A percentile compares a stretch with the other conserved stretches of the same genome.
phyloP scores from a whole-genome alignment of 2,113 vertebrate genomes.

The Bufo gargarizans region DNA sequence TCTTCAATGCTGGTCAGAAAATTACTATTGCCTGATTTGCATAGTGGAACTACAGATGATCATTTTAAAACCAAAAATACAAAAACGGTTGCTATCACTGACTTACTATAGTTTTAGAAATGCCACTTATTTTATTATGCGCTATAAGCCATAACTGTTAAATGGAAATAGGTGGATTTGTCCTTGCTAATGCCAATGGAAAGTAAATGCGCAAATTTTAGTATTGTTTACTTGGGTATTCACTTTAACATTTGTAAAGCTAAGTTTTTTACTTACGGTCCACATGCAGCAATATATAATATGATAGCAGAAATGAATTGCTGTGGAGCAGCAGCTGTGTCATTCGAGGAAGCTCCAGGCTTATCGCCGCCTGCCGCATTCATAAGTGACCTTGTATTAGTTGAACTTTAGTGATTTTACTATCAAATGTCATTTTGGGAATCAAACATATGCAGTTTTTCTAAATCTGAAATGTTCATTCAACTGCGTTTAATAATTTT shows the following conservation, averaged over 20 bases:
- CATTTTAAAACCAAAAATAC: neutral
- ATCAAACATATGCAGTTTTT: neutral
- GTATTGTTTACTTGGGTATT: neutral
- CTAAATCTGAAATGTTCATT: neutral
- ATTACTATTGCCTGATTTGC: neutral
- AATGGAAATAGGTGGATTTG: conserved; percentile 23
- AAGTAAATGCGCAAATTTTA: neutral
- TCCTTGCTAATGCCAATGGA: neutral
- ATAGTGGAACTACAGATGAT: neutral
- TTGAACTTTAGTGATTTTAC: conserved; percentile 4
- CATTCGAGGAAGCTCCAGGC: conserved; percentile 18
- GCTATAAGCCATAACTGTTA: too few species aligned
- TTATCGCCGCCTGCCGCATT: neutral
- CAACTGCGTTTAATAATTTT: neutral
- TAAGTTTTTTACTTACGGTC: neutral
- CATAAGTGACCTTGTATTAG: neutral
- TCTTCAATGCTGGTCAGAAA: neutral
- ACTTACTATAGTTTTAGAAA: neutral
- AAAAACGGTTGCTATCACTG: neutral
- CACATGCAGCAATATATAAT: neutral
- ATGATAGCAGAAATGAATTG: neutral
- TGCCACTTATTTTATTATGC: neutral
- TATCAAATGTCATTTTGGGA: neutral
- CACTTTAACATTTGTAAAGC: conserved; percentile 20
- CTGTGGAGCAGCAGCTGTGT: neutral